Evolutionary conservation across 1,140 invertebrate species (phyloP), one percentile per base, ranked within the genome.

Genomic region (Whitmania pigra): DNA sequence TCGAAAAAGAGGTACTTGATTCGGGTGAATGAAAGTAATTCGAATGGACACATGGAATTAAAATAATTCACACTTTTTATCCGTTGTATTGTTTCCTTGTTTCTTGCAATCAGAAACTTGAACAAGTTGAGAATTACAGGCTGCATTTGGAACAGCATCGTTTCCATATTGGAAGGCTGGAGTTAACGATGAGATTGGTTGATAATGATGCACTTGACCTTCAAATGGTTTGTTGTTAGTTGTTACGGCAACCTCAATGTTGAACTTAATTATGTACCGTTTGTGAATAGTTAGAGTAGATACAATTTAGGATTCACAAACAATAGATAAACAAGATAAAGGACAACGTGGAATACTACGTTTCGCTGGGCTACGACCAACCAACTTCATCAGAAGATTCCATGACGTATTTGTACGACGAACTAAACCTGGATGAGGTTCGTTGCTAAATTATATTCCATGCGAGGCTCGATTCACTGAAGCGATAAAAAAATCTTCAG

Each of bases 141-240:
- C 29, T 13, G 11, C 57, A 63, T 31, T 31, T 97, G 76, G 95
- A 98, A 78, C 89, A 90, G 82, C 94, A 99, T 85, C 88, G 93
- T 82, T 95, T 90, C 85, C 95, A 99, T 84, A 93, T 98, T 83
- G 88, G 90, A 79, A 96, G 97, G 83, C 84, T 99, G 77, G 97
- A 99, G 86, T 95, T 94, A 40, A 85, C 97, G 63, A 87, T 99
- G 79, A 86, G 97, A 79, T 93, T 97, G 90, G 87, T 99, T 67
- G 94, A 97, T 83, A 99, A 99, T 85, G 93, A 97, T 87, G 93
- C 93, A 66, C 89, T 98, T 74, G 92, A 97, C 85, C 88, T 93
- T 74, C 89, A 90, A 80, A 91, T 92, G 87, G 91, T 93, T 25
- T 31, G 57, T 40, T 36, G n/a, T 22, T 53, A 53, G 22, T 72